These are phyloP conservation scores for Gallinago solitaria DNA, from an alignment of 2,797 vertebrate genomes.

Conservation along the genomic window DNA sequence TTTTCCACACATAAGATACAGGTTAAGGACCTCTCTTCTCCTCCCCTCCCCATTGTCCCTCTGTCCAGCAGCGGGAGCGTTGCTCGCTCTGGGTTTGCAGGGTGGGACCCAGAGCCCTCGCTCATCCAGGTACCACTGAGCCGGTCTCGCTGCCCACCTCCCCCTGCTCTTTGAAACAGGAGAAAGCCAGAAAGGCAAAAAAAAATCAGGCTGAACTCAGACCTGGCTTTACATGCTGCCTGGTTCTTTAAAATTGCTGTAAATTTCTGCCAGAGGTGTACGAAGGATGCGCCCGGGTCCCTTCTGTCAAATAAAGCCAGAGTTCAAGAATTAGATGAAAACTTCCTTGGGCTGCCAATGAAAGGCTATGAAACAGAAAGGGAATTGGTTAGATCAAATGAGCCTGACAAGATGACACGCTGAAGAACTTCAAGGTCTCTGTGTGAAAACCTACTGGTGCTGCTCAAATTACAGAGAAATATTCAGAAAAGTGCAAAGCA, in stretches of 20 bases:
- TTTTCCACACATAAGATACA: background rate
- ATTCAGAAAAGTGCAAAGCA: constrained; percentile 47
- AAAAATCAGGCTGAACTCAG: background rate
- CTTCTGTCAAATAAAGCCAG: background rate
- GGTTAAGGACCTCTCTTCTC: background rate
- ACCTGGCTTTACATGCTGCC: background rate
- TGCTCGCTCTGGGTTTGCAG: background rate
- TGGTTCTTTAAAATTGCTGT: background rate
- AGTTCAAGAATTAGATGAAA: background rate
- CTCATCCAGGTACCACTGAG: rapidly evolving
- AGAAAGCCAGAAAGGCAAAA: background rate
- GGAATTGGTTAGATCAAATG: constrained; percentile 26
- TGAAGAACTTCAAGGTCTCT: background rate
- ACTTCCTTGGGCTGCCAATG: background rate
- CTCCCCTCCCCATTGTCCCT: too few relatives aligned
- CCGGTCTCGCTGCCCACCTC: background rate
- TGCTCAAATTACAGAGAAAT: constrained; percentile 52
- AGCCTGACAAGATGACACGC: background rate
- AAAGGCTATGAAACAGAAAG: background rate
- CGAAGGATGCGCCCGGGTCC: background rate
- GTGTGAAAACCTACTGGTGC: constrained; percentile 6
- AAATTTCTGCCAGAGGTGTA: background rate
- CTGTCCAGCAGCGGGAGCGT: rapidly evolving
- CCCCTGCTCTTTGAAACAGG: background rate
- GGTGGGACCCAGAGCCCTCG: background rate